Conservation (phyloP, 2,797 vertebrate species). For the Spinus pinus region DNA sequence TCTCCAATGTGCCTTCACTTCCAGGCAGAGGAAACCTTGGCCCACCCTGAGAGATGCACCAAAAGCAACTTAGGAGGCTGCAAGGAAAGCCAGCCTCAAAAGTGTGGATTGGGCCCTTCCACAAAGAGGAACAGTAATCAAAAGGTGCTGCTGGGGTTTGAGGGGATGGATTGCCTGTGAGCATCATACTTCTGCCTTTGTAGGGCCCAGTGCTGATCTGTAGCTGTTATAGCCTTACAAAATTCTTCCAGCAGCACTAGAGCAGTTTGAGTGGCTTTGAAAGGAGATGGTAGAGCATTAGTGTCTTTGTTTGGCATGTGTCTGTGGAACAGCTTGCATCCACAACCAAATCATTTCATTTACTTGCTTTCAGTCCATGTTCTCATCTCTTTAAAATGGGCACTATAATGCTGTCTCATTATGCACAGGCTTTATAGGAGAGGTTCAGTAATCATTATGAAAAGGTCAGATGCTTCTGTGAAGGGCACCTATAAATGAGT, state of each 20-base stretch:
- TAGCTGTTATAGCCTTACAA: background rate
- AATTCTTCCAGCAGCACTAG: background rate
- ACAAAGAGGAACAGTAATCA: background rate
- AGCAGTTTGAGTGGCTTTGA: background rate
- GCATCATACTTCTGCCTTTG: background rate
- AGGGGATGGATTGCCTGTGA: background rate
- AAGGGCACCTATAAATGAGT: conserved; percentile 56
- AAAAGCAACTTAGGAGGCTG: background rate
- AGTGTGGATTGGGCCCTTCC: background rate
- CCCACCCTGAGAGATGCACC: background rate
- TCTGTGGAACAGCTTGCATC: conserved; percentile 17
- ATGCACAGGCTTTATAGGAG: conserved; percentile 38
- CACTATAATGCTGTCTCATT: conserved; percentile 45
- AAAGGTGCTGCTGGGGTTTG: background rate
- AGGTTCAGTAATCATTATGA: conserved; percentile 61
- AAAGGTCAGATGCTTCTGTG: conserved; percentile 62
- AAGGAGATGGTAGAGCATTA: background rate
- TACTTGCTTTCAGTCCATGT: conserved; percentile 31
- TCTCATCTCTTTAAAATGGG: conserved; percentile 36
- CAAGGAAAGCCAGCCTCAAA: background rate
- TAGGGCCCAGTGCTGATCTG: accelerated
- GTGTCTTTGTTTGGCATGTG: background rate
- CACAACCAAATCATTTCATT: background rate
- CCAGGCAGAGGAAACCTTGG: background rate
- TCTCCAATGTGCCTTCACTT: background rate